Evolutionary conservation across 2,888 invertebrate genomes (phyloP), one percentile per base, ranked within the genome.

Genomic region (Dorcus parallelipipedus): DNA sequence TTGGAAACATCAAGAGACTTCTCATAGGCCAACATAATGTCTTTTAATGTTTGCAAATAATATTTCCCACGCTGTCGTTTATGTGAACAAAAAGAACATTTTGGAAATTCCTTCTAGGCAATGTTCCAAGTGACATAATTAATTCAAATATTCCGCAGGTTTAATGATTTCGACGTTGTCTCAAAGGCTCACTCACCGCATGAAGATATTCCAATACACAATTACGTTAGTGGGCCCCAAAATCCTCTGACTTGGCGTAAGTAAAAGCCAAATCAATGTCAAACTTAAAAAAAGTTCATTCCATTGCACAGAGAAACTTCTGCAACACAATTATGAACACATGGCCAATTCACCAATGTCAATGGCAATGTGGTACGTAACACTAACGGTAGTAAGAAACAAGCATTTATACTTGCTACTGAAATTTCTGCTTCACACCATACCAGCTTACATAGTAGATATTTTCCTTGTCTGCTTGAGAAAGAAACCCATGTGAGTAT

Each of bases 191-290:
- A 33, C 7, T 33, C 26, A 33, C 6, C 6, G 1, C 3, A 5
- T 4, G 7, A 4, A 33, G 7, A 7, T 1, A 33, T 83, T 49
- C 87, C 90, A 0, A 87, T 96, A 63, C 95, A 93, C 80, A 95
- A 96, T 78, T 92, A 86, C 77, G 91, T 93, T 1, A 90, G 93
- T 0, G 90, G 93, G 0, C 83, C 85, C 1, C 86, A 92, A 67
- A 93, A 93, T 70, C 90, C 91, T 0, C 79, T 94, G 52, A 89
- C 86, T 0, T 95, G 93, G 92, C 86, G 86, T 5, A 78, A 88
- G 52, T 82, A 48, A 33, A 3, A 33, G 7, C 26, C 6, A 33
- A 33, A 3, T 43, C 43, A 14, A 59, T 33, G 4, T 53, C 14
- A 45, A 41, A n/a, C 23, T 9, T 38, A 26, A 51, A 20, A 20